Evolutionary conservation across 35 echinoderm and acorn worm species (phyloP), one percentile per base, ranked within the genome.

Genomic region (Amphiura filiformis): DNA sequence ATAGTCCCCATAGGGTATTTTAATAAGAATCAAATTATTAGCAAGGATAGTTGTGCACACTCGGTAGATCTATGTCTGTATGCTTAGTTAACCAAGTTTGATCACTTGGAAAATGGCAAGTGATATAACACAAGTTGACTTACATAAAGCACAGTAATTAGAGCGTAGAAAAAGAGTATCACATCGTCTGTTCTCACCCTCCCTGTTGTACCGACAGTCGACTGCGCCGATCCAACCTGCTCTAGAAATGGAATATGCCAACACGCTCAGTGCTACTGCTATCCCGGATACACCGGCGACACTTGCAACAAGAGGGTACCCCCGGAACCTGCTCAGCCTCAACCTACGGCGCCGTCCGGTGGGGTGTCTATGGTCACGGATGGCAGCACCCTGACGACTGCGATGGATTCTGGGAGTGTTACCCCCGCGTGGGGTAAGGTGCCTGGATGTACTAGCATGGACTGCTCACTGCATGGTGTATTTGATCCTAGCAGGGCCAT

Each of bases 181-280:
- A 47, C 41, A 47, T 47, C 5, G 4, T 9, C 26, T 26, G 7
- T 2, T 70, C 61, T 70, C 81, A 31, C 81, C 56, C 44, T 49
- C 81, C 81, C 81, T 57, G 42, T 57, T 57, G 44, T 57, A 35
- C 39, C 42, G 30, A 83, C 33, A 83, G 81, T 57, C 39, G 81
- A 83, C 56, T 83, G 81, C 42, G 32, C 56, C 30, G 81, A 83
- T 44, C 81, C 42, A 20, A 56, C 81, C 44, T 83, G 81, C 44
- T 83, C 81, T 36, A 41, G 81, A 56, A 83, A 83, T 83, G 81
- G 81, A 56, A 83, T 83, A 49, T 83, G 81, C 81, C 81, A 83
- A 36, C 42, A 36, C 5, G 44, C 81, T 38, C 42, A 56, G 13
- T 83, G 81, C 56, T 83, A 31, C 56, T 83, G 81, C 56, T 33